Base-by-base conservation (phyloP, 2,888 invertebrate species). In the Drosophila phalerata region DNA sequence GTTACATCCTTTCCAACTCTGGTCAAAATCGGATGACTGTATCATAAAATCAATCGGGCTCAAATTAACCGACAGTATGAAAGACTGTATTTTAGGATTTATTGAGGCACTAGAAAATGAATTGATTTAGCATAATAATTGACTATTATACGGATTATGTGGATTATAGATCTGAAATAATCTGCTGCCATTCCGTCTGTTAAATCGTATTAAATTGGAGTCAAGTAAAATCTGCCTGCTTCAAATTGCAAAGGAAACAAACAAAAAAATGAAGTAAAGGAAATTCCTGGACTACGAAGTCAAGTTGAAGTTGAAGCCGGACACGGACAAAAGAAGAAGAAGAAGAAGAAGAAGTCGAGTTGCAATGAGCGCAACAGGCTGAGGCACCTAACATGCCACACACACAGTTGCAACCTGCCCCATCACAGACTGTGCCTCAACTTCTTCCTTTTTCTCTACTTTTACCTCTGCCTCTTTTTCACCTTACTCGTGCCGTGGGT, bases 301-400 rank as follows among this genome's bases (percentile, higher is more conserved):
- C 5, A 28, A 28, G 28, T 28, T 28, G 9, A 9, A 25, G 37
- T 37, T 25, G 11, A 48, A 48, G 48, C 19, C 17, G 32, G 13
- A 48, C 48, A 13, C n/a, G 49, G 49, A n/a, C 11, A 22, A 51
- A 49, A 28, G 28, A 28, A 28, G 28, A 5, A 5, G 28, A 28
- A 28, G 37, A 49, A 28, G 28, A 6, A 28, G 28, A 28, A 28
- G 28, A 28, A 4, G 5, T 22, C 22, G 22, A 15, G 15, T 15
- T 8, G 28, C n/a, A 47, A 9, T 17, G 53, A 5, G 9, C 19
- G 42, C 53, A 55, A 55, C 53, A 42, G 42, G 42, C 30, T 5
- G 53, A 30, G 30, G 19, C 32, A 15, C 19, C 52, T 53, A 40
- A 30, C 28, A 10, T 30, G 42, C 34, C 34, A 11, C 5, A 38